Evolutionary conservation across 1,140 invertebrate genomes (phyloP), one percentile per base, ranked within the genome.

Genomic region (Pristionchus pacificus): DNA sequence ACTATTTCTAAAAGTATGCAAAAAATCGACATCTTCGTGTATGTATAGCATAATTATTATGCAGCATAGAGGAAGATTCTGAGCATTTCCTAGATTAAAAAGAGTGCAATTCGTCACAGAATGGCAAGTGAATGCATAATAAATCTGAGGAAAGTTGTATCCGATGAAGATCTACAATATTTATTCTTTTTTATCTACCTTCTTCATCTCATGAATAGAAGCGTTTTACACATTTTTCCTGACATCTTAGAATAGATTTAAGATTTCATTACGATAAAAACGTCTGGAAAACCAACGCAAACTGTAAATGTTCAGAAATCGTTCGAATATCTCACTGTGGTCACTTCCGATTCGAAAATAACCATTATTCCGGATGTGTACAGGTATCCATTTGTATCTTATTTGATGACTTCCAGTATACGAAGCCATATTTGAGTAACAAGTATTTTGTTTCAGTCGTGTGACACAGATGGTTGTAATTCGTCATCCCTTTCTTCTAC

Each of bases 271-370:
- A 59, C n/a, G 75, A 25, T 71, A 76, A n/a, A 28, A 60, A 75
- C 19, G 15, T n/a, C 61, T n/a, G n/a, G 15, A 67, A 71, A 19
- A 30, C 62, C 64, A 68, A 77, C 19, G 1, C 6, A 1, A 19
- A 65, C 2, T 29, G 65, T 32, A 14, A 19, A 2, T 57, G 78
- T 79, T 61, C 73, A 81, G 85, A 86, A 76, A 79, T 86, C 64
- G 85, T 84, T 29, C 73, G 85, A 72, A 84, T 86, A 76, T 83
- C 79, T 61, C 85, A 86, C 78, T 86, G 85, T 66, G 85, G 85
- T 49, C 83, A 84, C 70, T 86, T 86, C 77, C 78, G 84, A 71
- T 84, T 84, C 76, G 79, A 85, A 29, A 82, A 79, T 69, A 80
- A 84, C 78, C 84, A 85, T 49, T 84, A 79, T 28, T 77, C 79